Conservation (phyloP, 2,797 vertebrate genomes). For the Trematomus bernacchii region DNA sequence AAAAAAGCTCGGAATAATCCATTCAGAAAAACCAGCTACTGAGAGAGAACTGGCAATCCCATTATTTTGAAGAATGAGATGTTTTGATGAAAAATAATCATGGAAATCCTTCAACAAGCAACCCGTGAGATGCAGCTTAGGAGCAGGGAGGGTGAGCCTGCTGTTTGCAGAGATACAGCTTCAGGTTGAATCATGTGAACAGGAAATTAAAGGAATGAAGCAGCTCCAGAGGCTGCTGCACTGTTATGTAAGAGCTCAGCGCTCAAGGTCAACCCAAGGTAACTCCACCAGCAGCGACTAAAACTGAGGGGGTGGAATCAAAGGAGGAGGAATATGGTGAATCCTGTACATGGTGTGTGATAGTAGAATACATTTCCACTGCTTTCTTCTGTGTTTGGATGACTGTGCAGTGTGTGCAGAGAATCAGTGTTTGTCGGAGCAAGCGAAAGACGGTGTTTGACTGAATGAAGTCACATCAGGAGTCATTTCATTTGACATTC, state of each 20-base stretch:
- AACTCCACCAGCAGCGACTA: slow-evolving; percentile 33
- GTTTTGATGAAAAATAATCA: slow-evolving; percentile 20
- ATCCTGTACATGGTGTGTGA: neutral
- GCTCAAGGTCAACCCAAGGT: slow-evolving; percentile 75
- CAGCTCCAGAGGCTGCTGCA: slow-evolving; percentile 62
- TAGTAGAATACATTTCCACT: neutral
- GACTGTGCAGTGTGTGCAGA: slow-evolving; percentile 31
- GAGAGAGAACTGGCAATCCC: slow-evolving; percentile 30
- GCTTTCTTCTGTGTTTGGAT: slow-evolving; percentile 18
- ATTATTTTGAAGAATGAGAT: slow-evolving; percentile 20
- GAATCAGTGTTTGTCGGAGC: slow-evolving; percentile 1
- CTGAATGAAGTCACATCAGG: slow-evolving; percentile 20
- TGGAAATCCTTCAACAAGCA: slow-evolving; percentile 17
- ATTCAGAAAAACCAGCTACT: slow-evolving; percentile 23
- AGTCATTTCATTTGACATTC: slow-evolving; percentile 40
- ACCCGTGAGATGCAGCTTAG: slow-evolving; percentile 30
- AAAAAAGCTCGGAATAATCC: slow-evolving; percentile 32
- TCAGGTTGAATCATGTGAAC: slow-evolving; percentile 49
- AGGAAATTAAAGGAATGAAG: slow-evolving; percentile 55
- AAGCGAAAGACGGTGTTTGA: slow-evolving; percentile 13
- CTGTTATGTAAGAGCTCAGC: slow-evolving; percentile 62
- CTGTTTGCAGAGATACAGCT: slow-evolving; percentile 49
- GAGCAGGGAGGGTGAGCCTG: slow-evolving; percentile 10
- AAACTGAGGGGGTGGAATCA: slow-evolving; percentile 22
- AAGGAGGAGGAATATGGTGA: slow-evolving; percentile 20